phyloP scores from a whole-genome alignment of 2,113 vertebrate genomes.

The Tiliqua scincoides region DNA sequence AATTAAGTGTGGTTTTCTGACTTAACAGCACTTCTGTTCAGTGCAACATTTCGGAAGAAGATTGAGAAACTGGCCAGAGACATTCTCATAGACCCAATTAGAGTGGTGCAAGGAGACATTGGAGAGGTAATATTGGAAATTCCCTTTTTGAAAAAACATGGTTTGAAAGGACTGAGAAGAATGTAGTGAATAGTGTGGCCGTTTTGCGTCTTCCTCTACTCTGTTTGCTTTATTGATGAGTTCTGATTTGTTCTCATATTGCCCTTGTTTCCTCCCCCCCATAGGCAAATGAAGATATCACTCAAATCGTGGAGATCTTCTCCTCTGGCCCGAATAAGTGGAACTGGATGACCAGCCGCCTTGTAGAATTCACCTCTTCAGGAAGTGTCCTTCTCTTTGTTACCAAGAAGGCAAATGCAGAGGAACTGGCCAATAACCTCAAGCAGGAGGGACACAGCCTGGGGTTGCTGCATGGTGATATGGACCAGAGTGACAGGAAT shows the following conservation, averaged over 20 bases:
- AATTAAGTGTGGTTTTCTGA: conserved; percentile 25
- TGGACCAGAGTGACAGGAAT: conserved; percentile 99
- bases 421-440: conserved; percentile 93
- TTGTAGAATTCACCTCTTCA: conserved; percentile 95
- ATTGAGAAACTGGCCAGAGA: conserved; percentile 96
- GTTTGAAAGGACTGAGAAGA: background rate
- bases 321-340: conserved; percentile 89
- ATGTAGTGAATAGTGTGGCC: too few species aligned
- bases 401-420: conserved; percentile 95
- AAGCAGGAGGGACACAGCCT: conserved; percentile 92
- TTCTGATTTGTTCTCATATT: background rate
- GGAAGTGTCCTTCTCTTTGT: conserved; percentile 97
- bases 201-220: background rate
- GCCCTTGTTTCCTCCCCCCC: background rate
- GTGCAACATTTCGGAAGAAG: conserved; percentile 98
- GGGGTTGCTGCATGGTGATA: conserved; percentile 95
- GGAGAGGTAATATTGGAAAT: conserved; percentile 86
- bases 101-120: conserved; percentile 97
- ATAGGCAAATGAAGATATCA: conserved; percentile 97
- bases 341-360: conserved; percentile 90
- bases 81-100: conserved; percentile 94
- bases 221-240: background rate
- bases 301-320: conserved; percentile 94
- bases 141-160: background rate
- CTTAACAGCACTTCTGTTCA: conserved; percentile 92